Conservation (phyloP, 64 coral and sea anemone species). For the Platygyra sinensis region DNA sequence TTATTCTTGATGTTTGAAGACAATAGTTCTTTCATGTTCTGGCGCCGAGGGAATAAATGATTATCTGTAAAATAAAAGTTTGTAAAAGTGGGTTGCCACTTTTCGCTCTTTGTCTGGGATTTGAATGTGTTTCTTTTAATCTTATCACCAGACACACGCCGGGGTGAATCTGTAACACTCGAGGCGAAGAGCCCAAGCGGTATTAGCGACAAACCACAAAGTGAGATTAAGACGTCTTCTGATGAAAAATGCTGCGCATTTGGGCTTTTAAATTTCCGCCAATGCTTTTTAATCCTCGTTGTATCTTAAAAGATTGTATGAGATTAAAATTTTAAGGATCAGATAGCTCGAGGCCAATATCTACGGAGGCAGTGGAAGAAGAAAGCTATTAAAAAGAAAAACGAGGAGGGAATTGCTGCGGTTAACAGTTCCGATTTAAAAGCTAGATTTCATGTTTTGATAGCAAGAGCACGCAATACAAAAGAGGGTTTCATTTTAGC, state of each 20-base stretch:
- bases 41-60: neutral
- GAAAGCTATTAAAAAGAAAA: neutral
- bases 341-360: neutral
- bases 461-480: slow-evolving; percentile 18
- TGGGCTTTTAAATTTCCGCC: slow-evolving; percentile 41
- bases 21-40: neutral
- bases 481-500: neutral
- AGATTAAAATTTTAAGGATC: slow-evolving; percentile 1
- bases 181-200: neutral
- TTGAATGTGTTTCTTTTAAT: neutral
- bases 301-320: slow-evolving; percentile 14
- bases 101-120: neutral
- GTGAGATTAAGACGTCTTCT: slow-evolving; percentile 13
- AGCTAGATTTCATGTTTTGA: neutral
- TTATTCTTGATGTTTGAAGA: neutral
- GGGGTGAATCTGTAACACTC: neutral
- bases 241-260: slow-evolving; percentile 45
- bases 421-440: slow-evolving; percentile 11
- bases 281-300: slow-evolving; percentile 37
- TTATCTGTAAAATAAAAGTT: no score
- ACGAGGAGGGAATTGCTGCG: slow-evolving; percentile 20
- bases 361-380: neutral
- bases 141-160: neutral
- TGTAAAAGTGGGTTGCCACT: no score
- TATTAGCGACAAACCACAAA: slow-evolving; percentile 26